These are phyloP conservation scores for Vireo altiloquus DNA, from an alignment of 2,113 vertebrate genomes.

Conservation along the genomic window DNA sequence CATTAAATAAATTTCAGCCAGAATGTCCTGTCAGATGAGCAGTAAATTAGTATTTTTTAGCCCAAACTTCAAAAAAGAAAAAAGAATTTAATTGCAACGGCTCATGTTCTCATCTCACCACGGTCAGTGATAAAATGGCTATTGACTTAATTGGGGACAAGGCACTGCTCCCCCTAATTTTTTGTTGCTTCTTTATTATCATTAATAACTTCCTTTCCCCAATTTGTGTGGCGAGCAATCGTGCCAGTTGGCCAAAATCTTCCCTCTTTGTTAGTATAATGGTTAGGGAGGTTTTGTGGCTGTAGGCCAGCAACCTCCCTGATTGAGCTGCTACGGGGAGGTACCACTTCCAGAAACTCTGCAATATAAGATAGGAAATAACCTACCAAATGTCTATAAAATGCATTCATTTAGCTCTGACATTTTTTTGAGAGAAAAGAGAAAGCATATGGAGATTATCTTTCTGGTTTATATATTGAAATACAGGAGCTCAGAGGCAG, in stretches of 20 bases:
- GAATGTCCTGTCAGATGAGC: neutral
- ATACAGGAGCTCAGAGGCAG: neutral
- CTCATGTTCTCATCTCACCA: neutral
- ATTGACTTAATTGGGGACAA: neutral
- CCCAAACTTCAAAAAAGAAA: conserved; percentile 3
- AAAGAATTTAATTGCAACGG: neutral
- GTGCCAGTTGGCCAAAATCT: neutral
- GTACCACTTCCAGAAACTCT: neutral
- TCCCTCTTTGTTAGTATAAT: neutral
- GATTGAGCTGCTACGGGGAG: neutral
- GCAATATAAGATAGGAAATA: neutral
- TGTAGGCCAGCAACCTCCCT: neutral
- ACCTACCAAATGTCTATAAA: neutral
- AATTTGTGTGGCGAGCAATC: neutral
- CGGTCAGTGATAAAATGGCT: neutral
- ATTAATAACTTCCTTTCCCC: neutral
- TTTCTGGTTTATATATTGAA: conserved; percentile 18
- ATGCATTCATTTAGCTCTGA: neutral
- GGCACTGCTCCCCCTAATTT: neutral
- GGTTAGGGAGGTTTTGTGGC: neutral
- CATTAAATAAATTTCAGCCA: conserved; percentile 42
- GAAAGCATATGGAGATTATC: neutral
- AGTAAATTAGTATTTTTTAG: conserved; percentile 12
- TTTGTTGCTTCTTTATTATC: neutral
- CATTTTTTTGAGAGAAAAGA: neutral